Base-by-base conservation (phyloP, 2,888 invertebrate genomes). In the Nasonia oneida region DNA sequence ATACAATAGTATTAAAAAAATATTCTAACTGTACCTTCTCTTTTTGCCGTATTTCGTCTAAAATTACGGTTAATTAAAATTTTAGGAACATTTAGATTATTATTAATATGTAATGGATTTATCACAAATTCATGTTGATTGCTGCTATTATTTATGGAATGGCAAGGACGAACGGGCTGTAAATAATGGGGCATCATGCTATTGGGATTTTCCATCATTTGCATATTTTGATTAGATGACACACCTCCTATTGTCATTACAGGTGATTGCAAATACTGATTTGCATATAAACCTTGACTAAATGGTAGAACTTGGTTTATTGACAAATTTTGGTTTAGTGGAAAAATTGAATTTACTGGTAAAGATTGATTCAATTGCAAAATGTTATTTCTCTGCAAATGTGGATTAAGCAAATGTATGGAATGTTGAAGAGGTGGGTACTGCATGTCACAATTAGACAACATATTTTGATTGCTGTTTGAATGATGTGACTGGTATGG, bases 11-110 rank as follows among this genome's bases (percentile, higher is more conserved):
- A 37, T 37, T 37, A 37, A 37, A 23, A 42, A 42, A 42, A 39
- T 10, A 2, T 23, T 73, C 23, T n/a, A 42, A 73, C 5, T 92
- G 92, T 92, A 75, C 75, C 29, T 50, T 75, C 75, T 75, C 75
- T 75, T 73, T 33, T 12, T n/a, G 53, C 39, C 23, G 3, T 37
- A 73, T 53, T 81, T 74, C 12, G 29, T 74, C 33, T 71, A 37
- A 42, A 71, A 53, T 81, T 47, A 12, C 67, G 61, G 42, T 81
- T 81, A 37, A 81, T 39, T 50, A 73, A 80, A 39, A 80, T 57
- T 61, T 74, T 73, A 33, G 47, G 75, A 18, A 64, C 33, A 70
- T 42, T 67, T 50, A 50, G 50, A 47, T 75, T 53, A 18, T 71
- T 71, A 37, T 39, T 12, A 37, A 37, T 18, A 15, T 29, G 10